Conservation (phyloP, 2,888 invertebrate species). For the Tipula helvola region DNA sequence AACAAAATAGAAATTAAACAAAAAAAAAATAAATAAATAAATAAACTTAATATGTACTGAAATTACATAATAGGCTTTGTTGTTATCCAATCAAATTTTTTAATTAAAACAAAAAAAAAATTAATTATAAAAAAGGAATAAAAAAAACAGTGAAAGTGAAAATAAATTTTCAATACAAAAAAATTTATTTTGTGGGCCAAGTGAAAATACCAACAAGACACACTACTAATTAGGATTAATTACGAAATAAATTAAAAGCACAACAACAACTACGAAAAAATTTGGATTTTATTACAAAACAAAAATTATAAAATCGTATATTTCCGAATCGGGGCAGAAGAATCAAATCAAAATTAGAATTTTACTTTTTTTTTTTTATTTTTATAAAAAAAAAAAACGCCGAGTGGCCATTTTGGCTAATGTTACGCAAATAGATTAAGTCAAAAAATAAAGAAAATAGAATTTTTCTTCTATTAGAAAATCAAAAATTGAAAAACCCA, state of each 20-base stretch:
- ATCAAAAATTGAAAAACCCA: conserved; percentile 13
- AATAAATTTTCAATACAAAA: neutral
- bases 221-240: neutral
- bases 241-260: neutral
- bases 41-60: neutral
- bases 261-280: neutral
- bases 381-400: neutral
- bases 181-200: neutral
- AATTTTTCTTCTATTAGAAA: neutral
- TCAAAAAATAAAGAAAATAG: neutral
- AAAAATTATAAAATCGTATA: neutral
- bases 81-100: neutral
- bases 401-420: conserved; percentile 14
- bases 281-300: neutral
- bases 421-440: conserved; percentile 20
- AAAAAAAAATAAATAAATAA: neutral
- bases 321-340: conserved; percentile 15
- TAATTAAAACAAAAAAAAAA: neutral
- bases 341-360: neutral
- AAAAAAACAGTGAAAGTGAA: neutral
- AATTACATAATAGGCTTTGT: neutral
- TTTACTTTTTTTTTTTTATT: neutral
- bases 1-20: neutral
- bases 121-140: neutral
- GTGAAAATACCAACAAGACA: neutral